Base-by-base conservation (phyloP, 2,797 vertebrate species). In the Microctenopoma stevenorrisi region DNA sequence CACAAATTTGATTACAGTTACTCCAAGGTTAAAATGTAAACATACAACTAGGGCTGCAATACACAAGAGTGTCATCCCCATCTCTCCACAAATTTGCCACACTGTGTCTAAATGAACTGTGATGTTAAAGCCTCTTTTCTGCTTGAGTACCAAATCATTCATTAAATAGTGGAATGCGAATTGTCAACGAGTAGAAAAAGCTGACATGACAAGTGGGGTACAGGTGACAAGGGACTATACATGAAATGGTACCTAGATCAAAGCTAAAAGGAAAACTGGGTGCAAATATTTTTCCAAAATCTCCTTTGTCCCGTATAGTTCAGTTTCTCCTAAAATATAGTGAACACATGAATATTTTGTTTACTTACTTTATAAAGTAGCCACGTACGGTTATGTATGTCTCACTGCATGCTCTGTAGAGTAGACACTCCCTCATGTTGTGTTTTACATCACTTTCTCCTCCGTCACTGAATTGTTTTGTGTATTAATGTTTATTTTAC, bases 341-440 rank as follows among this genome's bases (percentile, higher is more conserved):
- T 56, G 30, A 67, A 59, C 56, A 55, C 64, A 68, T 48, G 48
- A 15, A 46, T 77, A 53, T 81, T 81, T 11, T 68, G 48, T 78
- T 78, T 55, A 79, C 37, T 68, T 48, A 53, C 83, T 18, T 18
- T 18, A 18, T 18, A 65, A 79, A 68, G 55, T 84, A 79, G 78
- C 67, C 48, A 68, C 65, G 61, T 53, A 38, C 37, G 12, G 11
- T 50, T 4, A 60, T 15, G 69, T 53, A 42, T 47, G 65, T 76
- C 43, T 67, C 63, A 78, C 55, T 83, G 88, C 90, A 90, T 89
- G 88, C 73, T 74, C 11, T 83, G 81, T 78, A 78, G 26, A 71
- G 50, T 68, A 72, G 72, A 49, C 69, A 64, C 42, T 66, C 55
- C 2, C 77, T 70, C 6, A 57, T 81, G 50, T 74, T 61, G 40